phyloP scores from a whole-genome alignment of 2,888 invertebrate genomes.

The Sthenelais limicola region DNA sequence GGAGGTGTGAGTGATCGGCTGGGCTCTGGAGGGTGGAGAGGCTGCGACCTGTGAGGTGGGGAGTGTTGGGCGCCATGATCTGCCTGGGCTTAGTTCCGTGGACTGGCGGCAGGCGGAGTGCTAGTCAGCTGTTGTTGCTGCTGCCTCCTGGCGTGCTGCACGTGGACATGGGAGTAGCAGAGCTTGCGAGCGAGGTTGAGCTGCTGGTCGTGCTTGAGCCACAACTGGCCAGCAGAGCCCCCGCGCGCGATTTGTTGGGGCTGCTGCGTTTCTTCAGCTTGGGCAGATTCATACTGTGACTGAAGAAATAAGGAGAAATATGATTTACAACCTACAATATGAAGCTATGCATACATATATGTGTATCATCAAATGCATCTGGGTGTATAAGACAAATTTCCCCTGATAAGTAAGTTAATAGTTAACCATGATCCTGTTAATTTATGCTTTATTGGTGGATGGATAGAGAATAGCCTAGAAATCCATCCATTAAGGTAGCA shows the following conservation, averaged over 20 bases:
- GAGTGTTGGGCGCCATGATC: neutral
- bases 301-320: slow-evolving; percentile 19
- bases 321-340: neutral
- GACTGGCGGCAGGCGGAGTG: slow-evolving; percentile 64
- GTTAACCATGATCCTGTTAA: too few species aligned
- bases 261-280: slow-evolving; percentile 29
- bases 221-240: neutral
- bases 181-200: slow-evolving; percentile 16
- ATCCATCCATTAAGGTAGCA: too few species aligned
- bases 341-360: neutral
- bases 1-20: neutral
- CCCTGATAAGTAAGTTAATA: too few species aligned
- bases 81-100: neutral
- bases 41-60: neutral
- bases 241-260: too few species aligned
- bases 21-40: neutral
- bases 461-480: too few species aligned
- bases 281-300: slow-evolving; percentile 8
- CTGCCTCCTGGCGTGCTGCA: slow-evolving; percentile 39
- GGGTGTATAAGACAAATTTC: neutral
- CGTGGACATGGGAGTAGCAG: slow-evolving; percentile 36
- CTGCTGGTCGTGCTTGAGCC: slow-evolving; percentile 30
- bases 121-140: slow-evolving; percentile 60
- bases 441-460: too few species aligned
- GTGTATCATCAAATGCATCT: neutral